Evolutionary conservation across 2,888 invertebrate species (phyloP).

Genomic region (Archaeoteleia sp.): DNA sequence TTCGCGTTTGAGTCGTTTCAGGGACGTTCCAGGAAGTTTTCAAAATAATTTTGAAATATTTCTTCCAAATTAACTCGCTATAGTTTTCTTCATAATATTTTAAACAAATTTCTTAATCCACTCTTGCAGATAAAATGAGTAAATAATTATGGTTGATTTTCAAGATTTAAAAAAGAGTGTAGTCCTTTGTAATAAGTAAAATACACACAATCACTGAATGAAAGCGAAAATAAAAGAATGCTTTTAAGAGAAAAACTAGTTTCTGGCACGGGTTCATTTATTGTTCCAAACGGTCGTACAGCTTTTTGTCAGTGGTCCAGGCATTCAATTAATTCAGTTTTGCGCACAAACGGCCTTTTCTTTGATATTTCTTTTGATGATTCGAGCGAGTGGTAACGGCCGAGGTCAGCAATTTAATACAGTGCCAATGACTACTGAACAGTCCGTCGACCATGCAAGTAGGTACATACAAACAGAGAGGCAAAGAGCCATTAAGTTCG

Average conservation of each 20-base stretch:
- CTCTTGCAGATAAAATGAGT: too few species aligned
- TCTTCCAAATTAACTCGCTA: too few species aligned
- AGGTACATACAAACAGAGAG: neutral
- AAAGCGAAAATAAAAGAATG: slow-evolving; percentile 11
- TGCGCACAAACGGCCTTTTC: slow-evolving; percentile 25
- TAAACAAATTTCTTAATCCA: too few species aligned
- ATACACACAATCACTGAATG: slow-evolving; percentile 10
- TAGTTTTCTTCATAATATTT: too few species aligned
- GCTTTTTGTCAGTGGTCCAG: slow-evolving; percentile 19
- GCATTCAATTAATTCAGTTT: slow-evolving; percentile 32
- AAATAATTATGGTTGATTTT: too few species aligned
- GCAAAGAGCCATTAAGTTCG: slow-evolving; percentile 47
- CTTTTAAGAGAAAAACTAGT: slow-evolving; percentile 28
- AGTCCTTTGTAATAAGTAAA: neutral
- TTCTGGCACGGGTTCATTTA: slow-evolving; percentile 11
- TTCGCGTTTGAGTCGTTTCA: too few species aligned
- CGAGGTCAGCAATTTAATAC: slow-evolving; percentile 37
- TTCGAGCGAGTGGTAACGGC: slow-evolving; percentile 12
- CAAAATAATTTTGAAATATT: too few species aligned
- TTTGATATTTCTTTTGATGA: slow-evolving; percentile 30
- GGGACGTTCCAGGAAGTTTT: too few species aligned
- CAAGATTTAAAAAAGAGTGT: too few species aligned
- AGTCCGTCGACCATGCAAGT: slow-evolving; percentile 18
- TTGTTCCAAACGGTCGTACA: slow-evolving; percentile 29
- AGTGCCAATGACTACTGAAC: slow-evolving; percentile 17